Evolutionary conservation across 2,113 vertebrate genomes (phyloP), one percentile per base, ranked within the genome.

Genomic region (Gymnocephalus cernua): DNA sequence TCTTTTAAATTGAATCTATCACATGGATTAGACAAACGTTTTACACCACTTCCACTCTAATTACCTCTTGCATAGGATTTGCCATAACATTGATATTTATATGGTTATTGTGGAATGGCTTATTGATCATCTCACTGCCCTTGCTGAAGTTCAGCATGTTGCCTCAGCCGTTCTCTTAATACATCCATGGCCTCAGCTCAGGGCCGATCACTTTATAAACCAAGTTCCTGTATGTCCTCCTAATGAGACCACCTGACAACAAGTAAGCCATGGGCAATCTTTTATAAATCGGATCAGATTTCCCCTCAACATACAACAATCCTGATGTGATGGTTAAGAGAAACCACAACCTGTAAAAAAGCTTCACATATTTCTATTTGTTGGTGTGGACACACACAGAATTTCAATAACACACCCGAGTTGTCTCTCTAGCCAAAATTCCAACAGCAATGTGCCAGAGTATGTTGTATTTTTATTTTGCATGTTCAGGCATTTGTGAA

Each of bases 21-120:
- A 21, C 27, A 81, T 87, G 65, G 80, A 84, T 79, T 66, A 67
- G 71, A 67, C 44, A 54, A 53, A 73, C 19, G 65, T 85, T 85
- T 82, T 62, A 79, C 64, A 88, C 68, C 77, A 76, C 62, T 67
- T 59, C 71, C 47, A 16, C 11, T 32, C 32, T 90, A 89, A 91
- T 90, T 82, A 82, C 65, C 62, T 70, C 70, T 77, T 82, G 86
- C 71, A 82, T 70, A 76, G 78, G 62, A 69, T 79, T 84, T 80
- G 78, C 76, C 72, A 61, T 88, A 64, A 83, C 76, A 89, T 90
- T 80, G 84, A 89, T 92, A 81, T 86, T 65, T 72, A 85, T 89
- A 59, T 59, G 41, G 85, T 89, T 88, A 84, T 84, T 62, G 68
- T 66, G 32, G 32, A 83, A 86, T 74, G 68, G 44, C 29, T 73